Evolutionary conservation across 2,797 vertebrate species (phyloP).

Genomic region (Tokudaia muenninki): DNA sequence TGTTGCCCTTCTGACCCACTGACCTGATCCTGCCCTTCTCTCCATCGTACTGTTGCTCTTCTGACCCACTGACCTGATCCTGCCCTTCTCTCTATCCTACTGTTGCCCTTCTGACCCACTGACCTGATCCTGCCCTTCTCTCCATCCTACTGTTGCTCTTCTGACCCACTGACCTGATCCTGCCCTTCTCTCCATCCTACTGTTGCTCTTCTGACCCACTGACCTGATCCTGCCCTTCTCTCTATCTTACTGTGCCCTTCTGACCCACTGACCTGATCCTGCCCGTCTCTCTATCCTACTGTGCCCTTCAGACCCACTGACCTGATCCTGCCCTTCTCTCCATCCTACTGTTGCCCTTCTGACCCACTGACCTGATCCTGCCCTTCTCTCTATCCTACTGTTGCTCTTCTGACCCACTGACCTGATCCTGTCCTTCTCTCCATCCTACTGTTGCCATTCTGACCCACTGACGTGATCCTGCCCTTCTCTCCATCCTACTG

Average conservation of each 20-base stretch:
- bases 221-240: conserved; percentile 89
- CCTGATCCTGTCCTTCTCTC: conserved; percentile 87
- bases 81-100: conserved; percentile 83
- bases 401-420: conserved; percentile 81
- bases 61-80: conserved; percentile 90
- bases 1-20: conserved; percentile 81
- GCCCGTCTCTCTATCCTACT: no score
- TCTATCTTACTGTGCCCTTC: conserved; percentile 85
- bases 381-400: no score
- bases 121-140: conserved; percentile 88
- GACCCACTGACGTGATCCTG: conserved; percentile 86
- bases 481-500: no score
- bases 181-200: background rate
- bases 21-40: conserved; percentile 84
- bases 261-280: conserved; percentile 86
- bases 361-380: conserved; percentile 86
- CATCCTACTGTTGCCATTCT: conserved; percentile 85
- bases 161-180: conserved; percentile 90
- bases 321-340: conserved; percentile 87
- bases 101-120: conserved; percentile 80
- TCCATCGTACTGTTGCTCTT: background rate
- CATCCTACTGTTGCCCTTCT: conserved; percentile 85
- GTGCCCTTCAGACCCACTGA: conserved; percentile 80
- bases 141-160: no score
- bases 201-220: conserved; percentile 63